Percentiles rank a stretch among this genome's conserved stretches.
phyloP scores from a whole-genome alignment of 2,888 invertebrate genomes.

The Aproaerema taeniolella region DNA sequence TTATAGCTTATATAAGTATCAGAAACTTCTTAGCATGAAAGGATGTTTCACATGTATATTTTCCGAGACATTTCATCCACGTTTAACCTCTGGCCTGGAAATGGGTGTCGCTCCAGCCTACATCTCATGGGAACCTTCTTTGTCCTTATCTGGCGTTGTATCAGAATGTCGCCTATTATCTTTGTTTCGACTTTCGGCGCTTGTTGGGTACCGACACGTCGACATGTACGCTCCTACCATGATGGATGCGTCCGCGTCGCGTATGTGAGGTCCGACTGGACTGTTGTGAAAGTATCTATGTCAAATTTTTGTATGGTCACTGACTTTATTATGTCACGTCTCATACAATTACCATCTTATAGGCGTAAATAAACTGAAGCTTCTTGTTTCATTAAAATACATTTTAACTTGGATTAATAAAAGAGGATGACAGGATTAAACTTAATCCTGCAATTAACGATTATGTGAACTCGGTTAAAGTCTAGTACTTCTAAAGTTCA shows the following conservation, averaged over 20 bases:
- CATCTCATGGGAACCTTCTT: conserved; percentile 66
- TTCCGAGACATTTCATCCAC: conserved; percentile 44
- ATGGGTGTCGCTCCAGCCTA: conserved; percentile 42
- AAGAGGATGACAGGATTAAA: too few species aligned
- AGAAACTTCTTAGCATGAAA: not conserved
- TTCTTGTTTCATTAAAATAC: too few species aligned
- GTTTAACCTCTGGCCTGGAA: conserved; percentile 56
- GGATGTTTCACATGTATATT: conserved; percentile 21
- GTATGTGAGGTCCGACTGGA: conserved; percentile 28
- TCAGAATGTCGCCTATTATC: conserved; percentile 74
- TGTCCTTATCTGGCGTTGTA: conserved; percentile 67
- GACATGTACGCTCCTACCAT: conserved; percentile 60
- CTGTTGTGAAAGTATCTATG: conserved; percentile 18
- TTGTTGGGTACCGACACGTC: conserved; percentile 60
- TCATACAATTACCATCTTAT: too few species aligned
- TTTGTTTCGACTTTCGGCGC: conserved; percentile 65
- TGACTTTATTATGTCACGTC: not conserved
- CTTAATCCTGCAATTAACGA: too few species aligned
- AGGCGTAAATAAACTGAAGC: too few species aligned
- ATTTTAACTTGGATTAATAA: too few species aligned
- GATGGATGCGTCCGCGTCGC: conserved; percentile 60
- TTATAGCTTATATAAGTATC: conserved; percentile 17
- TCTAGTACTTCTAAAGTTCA: too few species aligned
- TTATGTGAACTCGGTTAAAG: too few species aligned
- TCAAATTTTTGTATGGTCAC: conserved; percentile 16